Base-by-base conservation (phyloP, 2,113 vertebrate genomes). In the Gila orcuttii region DNA sequence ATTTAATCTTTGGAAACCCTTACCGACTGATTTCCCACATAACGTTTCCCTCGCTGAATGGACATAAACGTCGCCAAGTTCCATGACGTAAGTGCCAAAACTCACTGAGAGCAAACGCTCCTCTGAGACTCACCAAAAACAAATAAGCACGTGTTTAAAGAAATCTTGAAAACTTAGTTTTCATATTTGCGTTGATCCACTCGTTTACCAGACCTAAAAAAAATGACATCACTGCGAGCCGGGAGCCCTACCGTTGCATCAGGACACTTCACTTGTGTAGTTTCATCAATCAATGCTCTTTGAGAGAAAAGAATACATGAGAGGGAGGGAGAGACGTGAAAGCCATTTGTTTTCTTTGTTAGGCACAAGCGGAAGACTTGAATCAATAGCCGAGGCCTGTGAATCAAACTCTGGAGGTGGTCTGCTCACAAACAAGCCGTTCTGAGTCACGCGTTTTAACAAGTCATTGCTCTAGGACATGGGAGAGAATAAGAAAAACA, bases 211-310 rank as follows among this genome's bases (percentile, higher is more conserved):
- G 85, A 74, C 19, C 59, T 86, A 75, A 66, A 88, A 77, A 89
- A 88, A 91, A 93, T 93, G 52, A 92, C 91, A 86, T 92, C 91
- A 92, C 87, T 73, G 52, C 8, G 39, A 74, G 69, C 81, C 69
- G 91, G 89, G 87, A 91, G 90, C 91, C 87, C 86, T 87, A n/a
- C 23, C 23, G 62, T 86, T 77, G 75, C 64, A 74, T 87, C 57
- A 68, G 86, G 50, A n/a, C 81, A 57, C 83, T 88, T 87, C 86
- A 77, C 66, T 86, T 82, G 79, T 81, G 86, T 68, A 86, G 76
- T 88, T 89, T 89, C 79, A 91, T 93, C 91, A 88, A 90, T 91
- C 90, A 89, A 64, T 91, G 87, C 86, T 79, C 66, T 88, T 68
- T 71, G 64, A 59, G 83, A 15, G 87, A 85, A 88, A 88, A 89